A percentile compares a stretch with the other conserved stretches of the same genome.
Conservation (phyloP, 2,888 invertebrate species). For the Seira musarum region DNA sequence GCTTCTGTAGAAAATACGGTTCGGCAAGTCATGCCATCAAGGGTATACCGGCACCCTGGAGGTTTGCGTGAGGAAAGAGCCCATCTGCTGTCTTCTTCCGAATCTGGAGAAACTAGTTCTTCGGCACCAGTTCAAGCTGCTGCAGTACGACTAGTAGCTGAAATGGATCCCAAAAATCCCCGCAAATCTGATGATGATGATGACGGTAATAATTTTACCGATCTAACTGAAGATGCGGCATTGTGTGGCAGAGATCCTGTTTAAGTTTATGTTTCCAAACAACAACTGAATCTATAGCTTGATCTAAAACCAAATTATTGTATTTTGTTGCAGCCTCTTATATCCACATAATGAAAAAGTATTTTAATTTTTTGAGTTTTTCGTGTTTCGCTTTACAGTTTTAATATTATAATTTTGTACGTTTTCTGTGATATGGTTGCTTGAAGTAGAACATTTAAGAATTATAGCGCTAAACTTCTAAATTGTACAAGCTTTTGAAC, state of each 20-base stretch:
- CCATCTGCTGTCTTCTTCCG: slow-evolving; percentile 66
- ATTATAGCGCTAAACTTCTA: too few relatives aligned
- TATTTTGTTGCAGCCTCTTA: too few relatives aligned
- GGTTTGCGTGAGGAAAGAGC: slow-evolving; percentile 68
- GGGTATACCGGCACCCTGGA: slow-evolving; percentile 69
- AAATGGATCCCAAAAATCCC: slow-evolving; percentile 61
- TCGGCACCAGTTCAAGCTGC: slow-evolving; percentile 66
- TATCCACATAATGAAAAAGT: too few relatives aligned
- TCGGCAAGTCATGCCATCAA: slow-evolving; percentile 67
- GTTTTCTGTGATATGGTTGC: too few relatives aligned
- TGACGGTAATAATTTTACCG: slow-evolving; percentile 62
- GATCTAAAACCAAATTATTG: too few relatives aligned
- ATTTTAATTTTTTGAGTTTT: too few relatives aligned
- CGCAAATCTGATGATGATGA: slow-evolving; percentile 42
- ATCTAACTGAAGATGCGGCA: slow-evolving; percentile 64
- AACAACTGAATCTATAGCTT: too few relatives aligned
- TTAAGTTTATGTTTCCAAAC: not conserved
- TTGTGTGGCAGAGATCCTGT: slow-evolving; percentile 44
- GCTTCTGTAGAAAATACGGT: slow-evolving; percentile 66
- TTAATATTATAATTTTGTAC: too few relatives aligned
- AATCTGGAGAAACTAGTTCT: slow-evolving; percentile 50
- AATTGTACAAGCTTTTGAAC: too few relatives aligned
- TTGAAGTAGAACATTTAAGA: too few relatives aligned
- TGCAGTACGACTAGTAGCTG: slow-evolving; percentile 64
- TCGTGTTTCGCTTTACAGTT: too few relatives aligned